phyloP scores from a whole-genome alignment of 2,888 invertebrate species.

The Drosophila antonietae region DNA sequence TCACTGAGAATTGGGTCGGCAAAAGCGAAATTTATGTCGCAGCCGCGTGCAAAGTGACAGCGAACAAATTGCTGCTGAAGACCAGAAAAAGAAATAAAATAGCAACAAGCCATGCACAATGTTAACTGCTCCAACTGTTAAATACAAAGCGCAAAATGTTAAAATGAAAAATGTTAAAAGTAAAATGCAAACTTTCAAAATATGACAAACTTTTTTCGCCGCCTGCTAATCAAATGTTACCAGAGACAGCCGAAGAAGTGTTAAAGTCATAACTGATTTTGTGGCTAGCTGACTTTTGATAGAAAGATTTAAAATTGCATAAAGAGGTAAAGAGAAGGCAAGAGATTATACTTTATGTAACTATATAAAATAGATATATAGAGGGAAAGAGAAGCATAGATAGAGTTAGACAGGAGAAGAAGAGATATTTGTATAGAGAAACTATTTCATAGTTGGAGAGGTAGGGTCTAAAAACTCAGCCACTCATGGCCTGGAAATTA shows the following conservation, averaged over 20 bases:
- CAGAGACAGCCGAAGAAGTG: conserved; percentile 16
- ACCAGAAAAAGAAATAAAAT: conserved; percentile 32
- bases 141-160: conserved; percentile 36
- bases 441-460: too few species aligned
- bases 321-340: too few species aligned
- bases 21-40: conserved; percentile 77
- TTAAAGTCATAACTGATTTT: neutral
- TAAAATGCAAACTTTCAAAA: conserved; percentile 22
- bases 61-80: conserved; percentile 68
- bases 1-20: conserved; percentile 66
- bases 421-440: too few species aligned
- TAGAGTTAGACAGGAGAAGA: too few species aligned
- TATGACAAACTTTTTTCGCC: conserved; percentile 40
- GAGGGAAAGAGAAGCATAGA: neutral
- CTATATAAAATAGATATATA: neutral
- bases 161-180: conserved; percentile 28
- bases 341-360: neutral
- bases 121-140: conserved; percentile 29
- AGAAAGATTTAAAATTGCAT: neutral
- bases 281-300: neutral
- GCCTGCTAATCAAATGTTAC: conserved; percentile 55
- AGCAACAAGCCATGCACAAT: conserved; percentile 59
- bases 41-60: conserved; percentile 78
- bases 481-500: too few species aligned
- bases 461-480: too few species aligned